Evolutionary conservation across 2,113 vertebrate genomes (phyloP).

Genomic region (Vulpes ferrilata): DNA sequence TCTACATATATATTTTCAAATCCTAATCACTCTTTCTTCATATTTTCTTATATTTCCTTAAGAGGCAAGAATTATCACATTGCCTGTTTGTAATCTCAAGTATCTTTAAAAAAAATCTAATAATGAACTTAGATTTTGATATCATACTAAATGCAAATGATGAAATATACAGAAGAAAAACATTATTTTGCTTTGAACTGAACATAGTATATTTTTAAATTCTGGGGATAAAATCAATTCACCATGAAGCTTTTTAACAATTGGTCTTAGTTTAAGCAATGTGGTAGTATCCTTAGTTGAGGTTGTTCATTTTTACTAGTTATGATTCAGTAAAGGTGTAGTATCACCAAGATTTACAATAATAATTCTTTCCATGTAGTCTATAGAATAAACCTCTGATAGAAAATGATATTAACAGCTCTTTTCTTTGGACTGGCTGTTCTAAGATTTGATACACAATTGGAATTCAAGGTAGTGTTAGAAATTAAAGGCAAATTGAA

Average conservation of each 20-base stretch:
- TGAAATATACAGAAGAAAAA: constrained; percentile 43
- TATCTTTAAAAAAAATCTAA: neutral
- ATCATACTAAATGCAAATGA: neutral
- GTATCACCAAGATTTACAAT: constrained; percentile 11
- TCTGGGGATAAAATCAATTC: neutral
- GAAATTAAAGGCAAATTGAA: constrained; percentile 67
- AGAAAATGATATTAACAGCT: constrained; percentile 20
- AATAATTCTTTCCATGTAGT: constrained; percentile 16
- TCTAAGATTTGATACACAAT: constrained; percentile 43
- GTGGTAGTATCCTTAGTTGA: neutral
- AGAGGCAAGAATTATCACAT: neutral
- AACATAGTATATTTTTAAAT: neutral
- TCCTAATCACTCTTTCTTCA: neutral
- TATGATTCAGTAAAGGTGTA: constrained; percentile 10
- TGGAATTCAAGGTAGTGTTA: constrained; percentile 57
- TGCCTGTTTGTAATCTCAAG: neutral
- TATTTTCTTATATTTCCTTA: neutral
- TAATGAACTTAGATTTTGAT: neutral
- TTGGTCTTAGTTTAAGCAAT: constrained; percentile 46
- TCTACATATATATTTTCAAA: neutral
- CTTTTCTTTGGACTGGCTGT: constrained; percentile 55
- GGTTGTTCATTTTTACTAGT: constrained; percentile 13
- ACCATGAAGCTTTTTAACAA: neutral
- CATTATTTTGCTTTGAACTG: neutral
- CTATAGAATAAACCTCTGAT: neutral